A percentile compares a stretch with the other conserved stretches of the same genome.
Conservation (phyloP, 2,797 vertebrate species). For the Rhodeus uyekii region DNA sequence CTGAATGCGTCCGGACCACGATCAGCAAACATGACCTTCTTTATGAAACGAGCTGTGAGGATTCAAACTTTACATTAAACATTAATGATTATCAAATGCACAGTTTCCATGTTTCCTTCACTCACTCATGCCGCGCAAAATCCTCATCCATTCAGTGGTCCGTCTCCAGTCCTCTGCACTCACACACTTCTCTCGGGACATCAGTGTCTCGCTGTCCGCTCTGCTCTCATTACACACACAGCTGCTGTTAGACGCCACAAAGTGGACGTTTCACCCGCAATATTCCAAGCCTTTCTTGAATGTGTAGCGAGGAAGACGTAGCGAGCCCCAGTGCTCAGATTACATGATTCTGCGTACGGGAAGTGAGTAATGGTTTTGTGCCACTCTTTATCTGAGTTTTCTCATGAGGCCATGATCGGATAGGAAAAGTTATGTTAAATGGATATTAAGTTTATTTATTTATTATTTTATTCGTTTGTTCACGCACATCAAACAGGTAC, state of each 20-base stretch:
- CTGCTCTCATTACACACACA: neutral
- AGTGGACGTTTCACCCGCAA: neutral
- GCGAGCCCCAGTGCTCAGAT: neutral
- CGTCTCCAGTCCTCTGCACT: too few relatives aligned
- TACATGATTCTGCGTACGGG: neutral
- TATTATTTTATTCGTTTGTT: too few relatives aligned
- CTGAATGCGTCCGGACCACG: neutral
- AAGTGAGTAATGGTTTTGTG: neutral
- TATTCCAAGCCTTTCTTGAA: neutral
- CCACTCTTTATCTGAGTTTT: neutral
- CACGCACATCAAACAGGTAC: neutral
- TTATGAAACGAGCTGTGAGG: neutral
- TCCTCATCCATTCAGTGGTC: neutral
- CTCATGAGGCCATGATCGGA: neutral
- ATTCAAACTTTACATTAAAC: neutral
- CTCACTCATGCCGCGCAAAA: neutral
- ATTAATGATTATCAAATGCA: too few relatives aligned
- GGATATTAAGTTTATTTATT: neutral
- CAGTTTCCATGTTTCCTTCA: neutral
- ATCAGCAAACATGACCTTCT: neutral
- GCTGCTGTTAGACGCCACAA: neutral
- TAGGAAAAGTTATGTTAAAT: neutral
- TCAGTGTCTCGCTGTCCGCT: neutral
- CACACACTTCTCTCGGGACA: too few relatives aligned
- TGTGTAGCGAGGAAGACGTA: neutral